Evolutionary conservation across 1,140 invertebrate genomes (phyloP), one percentile per base, ranked within the genome.

Genomic region (Solenopsis invicta): DNA sequence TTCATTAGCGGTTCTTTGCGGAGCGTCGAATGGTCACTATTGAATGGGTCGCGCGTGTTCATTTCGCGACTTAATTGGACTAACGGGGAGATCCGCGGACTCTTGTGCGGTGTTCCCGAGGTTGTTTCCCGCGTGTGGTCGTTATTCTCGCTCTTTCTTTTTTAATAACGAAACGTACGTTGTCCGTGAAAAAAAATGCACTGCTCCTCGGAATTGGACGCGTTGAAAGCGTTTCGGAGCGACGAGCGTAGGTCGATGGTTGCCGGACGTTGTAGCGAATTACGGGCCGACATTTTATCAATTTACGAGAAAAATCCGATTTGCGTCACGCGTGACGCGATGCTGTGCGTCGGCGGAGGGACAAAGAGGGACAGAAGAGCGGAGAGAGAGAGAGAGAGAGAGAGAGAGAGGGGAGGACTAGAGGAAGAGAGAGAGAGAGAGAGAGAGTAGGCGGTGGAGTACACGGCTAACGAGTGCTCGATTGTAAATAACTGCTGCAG

Each of bases 281-380:
- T 89, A 91, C 78, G 88, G 91, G 89, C 86, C 88, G 86, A 89
- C 85, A 91, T 93, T 93, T 93, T 91, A 91, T 91, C 91, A 93
- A 93, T 93, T 93, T 91, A 90, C 77, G 89, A 87, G 85, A 91
- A 92, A 93, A 91, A 91, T 92, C 89, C 86, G 92, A 90, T 92
- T 92, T 91, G 87, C 85, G 87, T 91, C 87, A 86, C 85, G 81
- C 81, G 86, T 88, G 87, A 90, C 85, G 82, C 64, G 72, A 67
- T 86, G 66, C 77, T 75, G 82, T 56, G 61, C 75, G 52, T 61
- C 18, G 62, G 41, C 48, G 72, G 77, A 52, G 62, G 21, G 74
- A 80, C 21, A 66, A 37, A 81, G 54, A 45, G 67, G n/a, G 45
- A 75, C 13, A 80, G 66, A 29, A 16, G 29, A 67, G 16, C 52